Conservation (phyloP, 2,797 vertebrate species). For the Acestrorhynchus altus region DNA sequence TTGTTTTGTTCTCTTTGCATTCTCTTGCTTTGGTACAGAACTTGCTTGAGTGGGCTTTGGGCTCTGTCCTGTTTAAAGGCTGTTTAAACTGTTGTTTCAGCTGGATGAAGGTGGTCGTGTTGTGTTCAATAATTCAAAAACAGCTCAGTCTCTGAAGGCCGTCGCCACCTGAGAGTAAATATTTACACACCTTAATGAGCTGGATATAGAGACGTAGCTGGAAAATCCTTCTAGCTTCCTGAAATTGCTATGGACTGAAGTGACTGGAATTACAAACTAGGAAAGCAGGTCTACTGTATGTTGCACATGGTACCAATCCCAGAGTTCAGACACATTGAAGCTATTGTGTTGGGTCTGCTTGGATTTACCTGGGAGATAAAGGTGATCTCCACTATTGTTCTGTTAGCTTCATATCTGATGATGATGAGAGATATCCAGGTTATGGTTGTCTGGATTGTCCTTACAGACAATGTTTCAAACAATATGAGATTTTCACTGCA, state of each 20-base stretch:
- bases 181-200: constrained; percentile 23
- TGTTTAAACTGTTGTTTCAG: constrained; percentile 23
- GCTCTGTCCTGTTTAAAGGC: background rate
- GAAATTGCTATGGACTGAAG: background rate
- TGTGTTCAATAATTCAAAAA: constrained; percentile 10
- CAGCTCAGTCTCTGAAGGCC: background rate
- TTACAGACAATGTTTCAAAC: no score
- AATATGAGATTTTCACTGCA: no score
- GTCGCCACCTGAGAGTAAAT: constrained; percentile 28
- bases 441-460: no score
- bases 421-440: no score
- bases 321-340: background rate
- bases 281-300: background rate
- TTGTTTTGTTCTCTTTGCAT: background rate
- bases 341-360: no score
- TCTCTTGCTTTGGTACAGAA: background rate
- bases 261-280: constrained; percentile 21
- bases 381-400: no score
- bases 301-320: no score
- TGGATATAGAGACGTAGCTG: constrained; percentile 8
- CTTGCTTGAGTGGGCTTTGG: background rate
- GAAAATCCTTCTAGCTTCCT: background rate
- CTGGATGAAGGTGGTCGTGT: constrained; percentile 17
- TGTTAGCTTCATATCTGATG: no score
- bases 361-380: no score